phyloP scores from a whole-genome alignment of 2,113 vertebrate genomes.

The Ranitomeya variabilis region DNA sequence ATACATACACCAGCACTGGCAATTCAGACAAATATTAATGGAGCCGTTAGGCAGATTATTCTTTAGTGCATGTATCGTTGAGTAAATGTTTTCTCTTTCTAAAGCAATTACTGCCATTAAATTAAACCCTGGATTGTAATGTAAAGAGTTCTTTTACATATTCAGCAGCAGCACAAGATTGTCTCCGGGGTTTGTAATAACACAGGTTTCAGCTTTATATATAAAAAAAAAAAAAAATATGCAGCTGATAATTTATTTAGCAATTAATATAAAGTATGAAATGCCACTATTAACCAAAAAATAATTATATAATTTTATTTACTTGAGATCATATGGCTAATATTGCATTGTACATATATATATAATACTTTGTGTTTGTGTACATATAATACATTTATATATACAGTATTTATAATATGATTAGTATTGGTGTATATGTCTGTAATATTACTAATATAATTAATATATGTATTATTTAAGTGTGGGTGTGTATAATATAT shows the following conservation, averaged over 20 bases:
- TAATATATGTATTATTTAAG: too few species aligned
- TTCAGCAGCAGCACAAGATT: background rate
- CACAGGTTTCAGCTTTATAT: background rate
- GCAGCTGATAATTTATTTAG: background rate
- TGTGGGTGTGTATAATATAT: too few species aligned
- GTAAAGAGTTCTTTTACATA: background rate
- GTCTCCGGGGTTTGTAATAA: background rate
- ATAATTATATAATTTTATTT: too few species aligned
- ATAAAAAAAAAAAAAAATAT: background rate
- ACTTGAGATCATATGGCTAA: too few species aligned
- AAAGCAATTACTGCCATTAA: constrained; percentile 25
- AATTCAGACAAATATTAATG: constrained; percentile 41
- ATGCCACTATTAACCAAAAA: too few species aligned
- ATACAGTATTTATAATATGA: too few species aligned
- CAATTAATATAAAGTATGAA: too few species aligned
- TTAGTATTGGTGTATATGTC: too few species aligned
- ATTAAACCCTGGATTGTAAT: background rate
- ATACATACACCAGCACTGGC: constrained; percentile 27
- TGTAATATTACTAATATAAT: too few species aligned
- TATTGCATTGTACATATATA: too few species aligned
- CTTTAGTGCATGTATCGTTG: constrained; percentile 5
- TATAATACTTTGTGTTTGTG: too few species aligned
- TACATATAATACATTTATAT: too few species aligned
- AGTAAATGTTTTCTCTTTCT: constrained; percentile 20
- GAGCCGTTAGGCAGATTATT: constrained; percentile 28